phyloP scores from a whole-genome alignment of 2,113 vertebrate species.

The Campylomormyrus numenius region DNA sequence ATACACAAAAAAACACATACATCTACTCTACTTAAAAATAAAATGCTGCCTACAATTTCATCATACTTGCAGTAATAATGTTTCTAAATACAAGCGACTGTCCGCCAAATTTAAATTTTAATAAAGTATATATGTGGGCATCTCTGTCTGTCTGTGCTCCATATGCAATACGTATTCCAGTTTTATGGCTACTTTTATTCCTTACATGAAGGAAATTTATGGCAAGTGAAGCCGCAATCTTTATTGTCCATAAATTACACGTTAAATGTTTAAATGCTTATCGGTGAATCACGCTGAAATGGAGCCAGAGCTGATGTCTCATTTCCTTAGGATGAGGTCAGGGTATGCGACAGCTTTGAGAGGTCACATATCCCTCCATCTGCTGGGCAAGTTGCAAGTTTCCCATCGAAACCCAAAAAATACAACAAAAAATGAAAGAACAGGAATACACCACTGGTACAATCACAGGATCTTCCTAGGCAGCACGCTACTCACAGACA shows the following conservation, averaged over 20 bases:
- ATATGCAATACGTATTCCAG: neutral
- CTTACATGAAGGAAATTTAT: neutral
- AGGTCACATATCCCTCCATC: neutral
- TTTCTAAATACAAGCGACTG: neutral
- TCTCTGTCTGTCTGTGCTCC: neutral
- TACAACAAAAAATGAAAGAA: neutral
- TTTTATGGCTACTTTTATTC: neutral
- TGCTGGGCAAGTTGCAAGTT: neutral
- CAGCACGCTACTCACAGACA: neutral
- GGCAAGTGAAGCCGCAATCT: neutral
- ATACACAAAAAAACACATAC: neutral
- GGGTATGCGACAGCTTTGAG: slow-evolving; percentile 31
- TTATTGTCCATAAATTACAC: neutral
- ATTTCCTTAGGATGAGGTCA: slow-evolving; percentile 53
- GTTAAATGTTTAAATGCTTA: neutral
- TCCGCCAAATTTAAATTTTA: neutral
- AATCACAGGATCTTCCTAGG: neutral
- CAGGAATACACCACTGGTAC: neutral
- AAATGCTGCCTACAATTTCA: neutral
- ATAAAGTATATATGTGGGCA: neutral
- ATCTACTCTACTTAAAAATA: neutral
- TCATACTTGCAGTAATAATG: neutral
- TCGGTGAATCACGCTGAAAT: neutral
- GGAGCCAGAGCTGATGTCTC: slow-evolving; percentile 13
- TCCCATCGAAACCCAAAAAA: neutral